These are phyloP conservation scores for Herminia tarsipennalis DNA, from an alignment of 2,888 invertebrate genomes.

Conservation along the genomic window DNA sequence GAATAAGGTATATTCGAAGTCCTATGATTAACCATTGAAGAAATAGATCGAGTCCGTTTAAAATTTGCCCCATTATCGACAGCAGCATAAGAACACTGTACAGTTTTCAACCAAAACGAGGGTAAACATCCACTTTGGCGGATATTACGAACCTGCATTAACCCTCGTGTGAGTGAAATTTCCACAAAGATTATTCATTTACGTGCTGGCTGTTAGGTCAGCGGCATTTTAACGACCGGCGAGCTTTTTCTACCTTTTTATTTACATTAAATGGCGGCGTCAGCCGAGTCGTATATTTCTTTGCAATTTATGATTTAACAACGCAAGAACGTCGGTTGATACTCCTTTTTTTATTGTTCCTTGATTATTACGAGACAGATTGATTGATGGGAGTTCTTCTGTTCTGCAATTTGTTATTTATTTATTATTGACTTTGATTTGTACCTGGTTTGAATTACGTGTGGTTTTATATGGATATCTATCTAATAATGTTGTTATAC, in stretches of 20 bases:
- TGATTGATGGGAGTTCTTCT: slow-evolving; percentile 1
- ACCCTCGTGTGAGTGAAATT: slow-evolving; percentile 36
- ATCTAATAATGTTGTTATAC: no score
- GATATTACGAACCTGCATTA: slow-evolving; percentile 52
- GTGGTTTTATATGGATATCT: neutral
- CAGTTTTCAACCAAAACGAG: slow-evolving; percentile 38
- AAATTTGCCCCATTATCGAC: no score
- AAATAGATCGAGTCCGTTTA: no score
- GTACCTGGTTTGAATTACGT: neutral
- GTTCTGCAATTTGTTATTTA: slow-evolving; percentile 1
- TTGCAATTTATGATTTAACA: slow-evolving; percentile 20
- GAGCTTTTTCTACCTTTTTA: slow-evolving; percentile 17
- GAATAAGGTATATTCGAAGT: no score
- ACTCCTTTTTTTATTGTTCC: neutral
- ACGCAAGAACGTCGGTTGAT: neutral
- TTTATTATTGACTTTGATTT: neutral
- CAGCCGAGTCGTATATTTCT: slow-evolving; percentile 17
- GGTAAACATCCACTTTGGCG: slow-evolving; percentile 43
- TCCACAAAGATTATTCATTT: slow-evolving; percentile 51
- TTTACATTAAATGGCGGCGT: slow-evolving; percentile 16
- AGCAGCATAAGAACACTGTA: neutral
- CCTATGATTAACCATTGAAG: no score
- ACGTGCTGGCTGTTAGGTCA: slow-evolving; percentile 43
- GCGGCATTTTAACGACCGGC: slow-evolving; percentile 48
- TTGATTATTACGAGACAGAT: neutral